Evolutionary conservation across 2,888 invertebrate species (phyloP).

Genomic region (Drosophila mimetica): DNA sequence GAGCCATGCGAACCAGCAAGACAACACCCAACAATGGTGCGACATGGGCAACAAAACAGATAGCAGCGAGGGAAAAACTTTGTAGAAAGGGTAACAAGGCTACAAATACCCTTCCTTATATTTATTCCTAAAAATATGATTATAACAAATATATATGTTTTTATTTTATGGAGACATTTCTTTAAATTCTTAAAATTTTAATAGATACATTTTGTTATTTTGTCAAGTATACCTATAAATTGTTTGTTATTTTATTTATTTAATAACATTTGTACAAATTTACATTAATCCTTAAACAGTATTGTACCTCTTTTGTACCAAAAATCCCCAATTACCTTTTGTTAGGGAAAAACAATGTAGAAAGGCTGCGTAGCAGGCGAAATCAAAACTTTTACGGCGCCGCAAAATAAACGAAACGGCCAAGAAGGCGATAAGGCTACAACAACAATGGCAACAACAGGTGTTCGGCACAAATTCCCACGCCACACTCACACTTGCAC

Average conservation of each 20-base stretch:
- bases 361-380: conserved; percentile 28
- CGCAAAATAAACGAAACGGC: conserved; percentile 42
- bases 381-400: conserved; percentile 58
- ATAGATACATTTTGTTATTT: no score
- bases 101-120: background rate
- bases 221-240: no score
- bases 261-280: no score
- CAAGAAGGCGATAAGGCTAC: conserved; percentile 37
- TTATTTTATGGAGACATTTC: background rate
- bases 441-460: conserved; percentile 64
- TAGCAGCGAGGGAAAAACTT: conserved; percentile 21
- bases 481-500: conserved; percentile 5
- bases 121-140: background rate
- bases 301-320: background rate
- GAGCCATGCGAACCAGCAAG: conserved; percentile 24
- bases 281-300: background rate
- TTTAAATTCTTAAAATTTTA: no score
- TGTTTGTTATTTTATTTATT: no score
- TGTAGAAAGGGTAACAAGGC: background rate
- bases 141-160: background rate
- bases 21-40: conserved; percentile 36
- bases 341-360: conserved; percentile 19
- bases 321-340: background rate
- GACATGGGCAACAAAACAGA: conserved; percentile 40
- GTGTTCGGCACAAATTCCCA: conserved; percentile 61